A percentile compares a stretch with the other conserved stretches of the same genome.
These are phyloP conservation scores for Cacoxenus indagator DNA, from an alignment of 2,888 invertebrate species.

Conservation along the genomic window DNA sequence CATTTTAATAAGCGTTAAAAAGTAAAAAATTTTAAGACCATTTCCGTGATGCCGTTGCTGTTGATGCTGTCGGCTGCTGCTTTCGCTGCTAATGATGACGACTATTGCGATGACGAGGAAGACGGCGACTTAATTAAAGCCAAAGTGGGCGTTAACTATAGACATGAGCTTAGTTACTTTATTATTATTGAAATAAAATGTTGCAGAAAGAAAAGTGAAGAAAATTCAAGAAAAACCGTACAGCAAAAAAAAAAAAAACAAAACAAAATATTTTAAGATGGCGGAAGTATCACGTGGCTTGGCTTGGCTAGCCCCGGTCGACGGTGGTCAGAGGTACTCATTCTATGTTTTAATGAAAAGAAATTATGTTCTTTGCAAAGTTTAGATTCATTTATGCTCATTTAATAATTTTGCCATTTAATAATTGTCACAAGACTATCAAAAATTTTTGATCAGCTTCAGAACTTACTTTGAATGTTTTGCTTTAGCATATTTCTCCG, in stretches of 20 bases:
- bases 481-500: no score
- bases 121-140: not conserved
- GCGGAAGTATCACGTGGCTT: no score
- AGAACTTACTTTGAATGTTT: no score
- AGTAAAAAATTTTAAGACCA: not conserved
- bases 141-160: constrained; percentile 1
- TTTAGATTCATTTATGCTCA: not conserved
- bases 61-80: not conserved
- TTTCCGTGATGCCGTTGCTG: not conserved
- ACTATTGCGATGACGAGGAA: not conserved
- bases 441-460: no score
- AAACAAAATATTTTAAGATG: no score
- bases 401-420: no score
- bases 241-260: not conserved
- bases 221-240: not conserved
- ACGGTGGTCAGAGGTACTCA: not conserved
- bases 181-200: not conserved
- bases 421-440: no score
- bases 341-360: not conserved
- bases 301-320: not conserved
- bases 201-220: not conserved
- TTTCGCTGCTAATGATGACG: not conserved
- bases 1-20: constrained; percentile 8
- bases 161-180: not conserved
- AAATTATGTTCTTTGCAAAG: not conserved